Conservation (phyloP, 2,113 vertebrate genomes). For the Lepidothrix coronata region DNA sequence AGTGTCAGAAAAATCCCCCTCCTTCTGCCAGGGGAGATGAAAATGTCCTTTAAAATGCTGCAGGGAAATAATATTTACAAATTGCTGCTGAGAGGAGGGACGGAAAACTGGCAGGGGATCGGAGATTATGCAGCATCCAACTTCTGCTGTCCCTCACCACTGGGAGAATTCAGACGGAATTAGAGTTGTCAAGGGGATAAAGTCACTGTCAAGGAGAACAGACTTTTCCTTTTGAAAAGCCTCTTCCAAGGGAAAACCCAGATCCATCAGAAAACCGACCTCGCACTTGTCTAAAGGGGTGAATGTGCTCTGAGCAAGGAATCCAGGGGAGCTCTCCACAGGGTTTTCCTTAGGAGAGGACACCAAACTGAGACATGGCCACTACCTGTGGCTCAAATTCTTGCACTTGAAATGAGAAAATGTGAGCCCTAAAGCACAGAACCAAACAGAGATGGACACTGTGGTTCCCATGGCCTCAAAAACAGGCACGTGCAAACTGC, state of each 20-base stretch:
- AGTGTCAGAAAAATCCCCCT: not conserved
- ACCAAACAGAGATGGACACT: not conserved
- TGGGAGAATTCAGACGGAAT: not conserved
- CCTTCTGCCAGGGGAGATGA: not conserved
- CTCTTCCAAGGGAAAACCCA: not conserved
- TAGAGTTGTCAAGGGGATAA: not conserved
- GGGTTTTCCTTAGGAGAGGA: not conserved
- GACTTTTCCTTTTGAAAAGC: not conserved
- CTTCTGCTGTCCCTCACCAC: not conserved
- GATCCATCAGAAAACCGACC: not conserved
- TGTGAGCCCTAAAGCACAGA: not conserved
- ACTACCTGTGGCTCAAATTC: not conserved
- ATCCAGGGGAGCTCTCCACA: not conserved
- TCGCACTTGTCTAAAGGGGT: not conserved
- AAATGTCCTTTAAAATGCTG: not conserved
- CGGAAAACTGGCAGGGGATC: not conserved
- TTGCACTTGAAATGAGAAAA: not conserved
- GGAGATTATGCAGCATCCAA: not conserved
- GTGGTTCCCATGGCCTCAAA: not conserved
- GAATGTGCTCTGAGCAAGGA: not conserved
- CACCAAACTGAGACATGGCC: not conserved
- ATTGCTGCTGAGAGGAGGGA: not conserved
- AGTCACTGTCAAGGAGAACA: not conserved
- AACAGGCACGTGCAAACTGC: rapidly evolving
- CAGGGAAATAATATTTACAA: not conserved